A percentile compares a stretch with the other conserved stretches of the same genome.
phyloP scores from a whole-genome alignment of 2,113 vertebrate species.

The Gymnobelideus leadbeateri region DNA sequence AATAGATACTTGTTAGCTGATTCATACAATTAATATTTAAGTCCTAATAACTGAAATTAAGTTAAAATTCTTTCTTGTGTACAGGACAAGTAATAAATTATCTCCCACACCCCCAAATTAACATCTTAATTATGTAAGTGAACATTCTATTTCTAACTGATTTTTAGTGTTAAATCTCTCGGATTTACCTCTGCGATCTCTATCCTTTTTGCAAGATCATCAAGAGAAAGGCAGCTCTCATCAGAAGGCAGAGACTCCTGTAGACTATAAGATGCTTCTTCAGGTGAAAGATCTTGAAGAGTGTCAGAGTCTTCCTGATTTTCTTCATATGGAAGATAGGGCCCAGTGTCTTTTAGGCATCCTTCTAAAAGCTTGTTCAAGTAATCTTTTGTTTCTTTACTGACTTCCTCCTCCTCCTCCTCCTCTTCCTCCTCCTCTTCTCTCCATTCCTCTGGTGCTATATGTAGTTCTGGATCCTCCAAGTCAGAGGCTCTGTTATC shows the following conservation, averaged over 20 bases:
- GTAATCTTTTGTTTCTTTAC: conserved; percentile 83
- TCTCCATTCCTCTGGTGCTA: conserved; percentile 79
- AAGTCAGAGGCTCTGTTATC: conserved; percentile 60
- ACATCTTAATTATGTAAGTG: background rate
- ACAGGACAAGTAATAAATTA: background rate
- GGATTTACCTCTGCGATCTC: conserved; percentile 91
- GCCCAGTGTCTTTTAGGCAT: conserved; percentile 81
- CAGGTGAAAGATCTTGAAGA: conserved; percentile 81
- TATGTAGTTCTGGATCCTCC: conserved; percentile 18
- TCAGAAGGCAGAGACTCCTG: conserved; percentile 84
- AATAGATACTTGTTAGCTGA: background rate
- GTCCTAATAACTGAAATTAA: conserved; percentile 23
- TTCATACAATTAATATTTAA: background rate
- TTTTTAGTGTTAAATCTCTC: conserved; percentile 3
- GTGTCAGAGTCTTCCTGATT: conserved; percentile 82
- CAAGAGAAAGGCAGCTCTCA: conserved; percentile 90
- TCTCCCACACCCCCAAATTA: background rate
- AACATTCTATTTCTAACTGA: background rate
- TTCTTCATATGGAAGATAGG: conserved; percentile 70
- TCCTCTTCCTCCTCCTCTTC: conserved; percentile 67
- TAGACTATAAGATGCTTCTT: conserved; percentile 82
- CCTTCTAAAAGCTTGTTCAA: conserved; percentile 84
- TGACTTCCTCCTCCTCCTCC: conserved; percentile 79
- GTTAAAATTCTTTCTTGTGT: background rate
- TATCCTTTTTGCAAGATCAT: conserved; percentile 93